Evolutionary conservation across 1,140 invertebrate species (phyloP).

Genomic region (Aphis gossypii): DNA sequence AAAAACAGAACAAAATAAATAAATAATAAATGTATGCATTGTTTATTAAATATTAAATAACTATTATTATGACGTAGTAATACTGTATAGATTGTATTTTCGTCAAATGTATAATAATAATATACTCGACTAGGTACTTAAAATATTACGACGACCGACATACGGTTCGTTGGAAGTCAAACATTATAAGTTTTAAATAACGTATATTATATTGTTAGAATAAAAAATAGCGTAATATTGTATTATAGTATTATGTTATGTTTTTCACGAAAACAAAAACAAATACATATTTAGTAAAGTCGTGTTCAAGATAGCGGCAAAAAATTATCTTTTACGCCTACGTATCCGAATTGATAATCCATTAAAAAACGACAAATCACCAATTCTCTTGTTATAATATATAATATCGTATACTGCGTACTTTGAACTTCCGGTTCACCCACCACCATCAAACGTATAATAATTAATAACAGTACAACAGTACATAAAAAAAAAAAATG

Average conservation of each 20-base stretch:
- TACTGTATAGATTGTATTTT: not conserved
- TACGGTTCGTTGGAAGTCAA: not conserved
- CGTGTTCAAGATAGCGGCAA: not conserved
- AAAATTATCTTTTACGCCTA: not conserved
- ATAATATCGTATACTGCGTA: not conserved
- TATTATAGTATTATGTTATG: not conserved
- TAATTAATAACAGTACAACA: not conserved
- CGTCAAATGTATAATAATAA: not conserved
- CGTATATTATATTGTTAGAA: not conserved
- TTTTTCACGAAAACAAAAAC: not conserved
- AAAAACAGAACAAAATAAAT: constrained; percentile 38
- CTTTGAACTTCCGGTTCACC: not conserved
- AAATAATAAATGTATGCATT: not conserved
- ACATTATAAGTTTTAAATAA: not conserved
- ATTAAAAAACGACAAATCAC: not conserved
- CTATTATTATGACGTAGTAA: not conserved
- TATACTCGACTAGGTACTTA: not conserved
- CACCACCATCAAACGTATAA: not conserved
- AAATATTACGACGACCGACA: not conserved
- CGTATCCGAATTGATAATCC: not conserved
- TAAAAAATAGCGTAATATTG: not conserved
- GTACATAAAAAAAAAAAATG: not conserved
- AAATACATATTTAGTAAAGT: not conserved
- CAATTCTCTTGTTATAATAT: not conserved
- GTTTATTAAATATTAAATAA: not conserved